Evolutionary conservation across 30 jellyfish, hydroid and myxozoan genomes (phyloP), one percentile per base, ranked within the genome.

Genomic region (Chrysaora quinquecirrha): DNA sequence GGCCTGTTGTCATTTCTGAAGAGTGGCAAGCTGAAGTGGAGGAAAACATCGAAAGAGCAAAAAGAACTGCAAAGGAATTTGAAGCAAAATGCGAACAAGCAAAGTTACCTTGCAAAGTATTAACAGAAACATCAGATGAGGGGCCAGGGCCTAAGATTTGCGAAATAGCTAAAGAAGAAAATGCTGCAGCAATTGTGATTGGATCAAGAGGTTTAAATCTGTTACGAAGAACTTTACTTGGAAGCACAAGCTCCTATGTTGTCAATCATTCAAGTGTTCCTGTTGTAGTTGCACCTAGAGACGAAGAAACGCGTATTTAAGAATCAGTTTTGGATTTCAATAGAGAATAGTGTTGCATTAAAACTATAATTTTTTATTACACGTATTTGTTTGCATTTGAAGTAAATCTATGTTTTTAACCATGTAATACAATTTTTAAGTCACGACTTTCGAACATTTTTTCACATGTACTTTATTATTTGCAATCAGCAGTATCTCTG

Each of bases 181-280:
- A 76, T 29, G 97, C 97, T 1, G 71, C 46, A 35, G 91, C 79
- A 0, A 82, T 89, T 30, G 87, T 89, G 3, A 87, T 89, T 3
- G 97, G 97, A 32, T 81, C 97, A 29, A 82, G 97, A 66, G 97
- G 97, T 22, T 87, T 80, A 60, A 89, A 89, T 69, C 54, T 83
- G 50, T 19, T 89, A 14, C 64, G 97, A 66, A 75, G 97, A 75
- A 89, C 97, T n/a, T 54, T 89, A 24, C 91, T 89, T 14, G 97
- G 97, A 6, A 89, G 97, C 33, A 94, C 83, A 6, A 75, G 96
- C 35, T 82, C 95, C 3, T 89, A 89, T 60, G 89, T 89, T 46
- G 90, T 87, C 69, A 35, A 60, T 71, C 90, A 75, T 82, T 87
- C 97, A 4, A 71, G 75, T 25, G 78, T 85, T 4, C 88, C 97